Evolutionary conservation across 1,140 invertebrate species (phyloP), one percentile per base, ranked within the genome.

Genomic region (Pogonus chalceus): DNA sequence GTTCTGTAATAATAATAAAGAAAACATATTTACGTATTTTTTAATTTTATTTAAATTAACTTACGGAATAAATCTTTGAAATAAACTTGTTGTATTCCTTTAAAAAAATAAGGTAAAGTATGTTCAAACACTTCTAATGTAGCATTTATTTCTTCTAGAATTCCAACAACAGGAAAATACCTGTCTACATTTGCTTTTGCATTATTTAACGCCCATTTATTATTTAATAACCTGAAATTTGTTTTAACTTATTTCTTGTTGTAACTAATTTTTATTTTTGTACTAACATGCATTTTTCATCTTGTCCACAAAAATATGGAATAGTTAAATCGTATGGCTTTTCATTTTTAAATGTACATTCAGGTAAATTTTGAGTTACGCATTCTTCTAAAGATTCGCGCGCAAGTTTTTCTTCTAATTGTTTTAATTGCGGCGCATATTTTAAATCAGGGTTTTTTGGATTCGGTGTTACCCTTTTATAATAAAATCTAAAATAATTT

Each of bases 261-360:
- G 23, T 20, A 24, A 49, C 7, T 23, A 20, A 54, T 16, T 31
- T 51, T 26, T 4, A 10, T 35, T 48, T 22, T n/a, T 37, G 55
- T 18, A 68, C 74, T 75, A 70, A 83, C 80, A 68, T 72, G 66
- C 82, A 84, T 23, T 72, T 69, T 2, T 68, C 61, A 59, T 81
- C 71, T 52, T 84, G 78, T n/a, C 83, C 82, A 58, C 82, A 84
- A 62, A 84, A 84, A 62, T 82, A 80, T 2, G 81, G 74, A 57
- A 84, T 78, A 2, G 73, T 69, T 54, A 79, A 63, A 54, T 78
- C 73, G 55, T 77, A 76, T 16, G 66, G 60, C 58, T 7, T 24
- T 31, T 72, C 74, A 49, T 62, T 60, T 12, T 60, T 26, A 51
- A 69, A 71, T 4, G 58, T 62, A 52, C 77, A 79, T 55, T 74